Percentiles rank a stretch among this genome's conserved stretches.
Conservation (phyloP, 2,888 invertebrate species). For the Craniophora ligustri region DNA sequence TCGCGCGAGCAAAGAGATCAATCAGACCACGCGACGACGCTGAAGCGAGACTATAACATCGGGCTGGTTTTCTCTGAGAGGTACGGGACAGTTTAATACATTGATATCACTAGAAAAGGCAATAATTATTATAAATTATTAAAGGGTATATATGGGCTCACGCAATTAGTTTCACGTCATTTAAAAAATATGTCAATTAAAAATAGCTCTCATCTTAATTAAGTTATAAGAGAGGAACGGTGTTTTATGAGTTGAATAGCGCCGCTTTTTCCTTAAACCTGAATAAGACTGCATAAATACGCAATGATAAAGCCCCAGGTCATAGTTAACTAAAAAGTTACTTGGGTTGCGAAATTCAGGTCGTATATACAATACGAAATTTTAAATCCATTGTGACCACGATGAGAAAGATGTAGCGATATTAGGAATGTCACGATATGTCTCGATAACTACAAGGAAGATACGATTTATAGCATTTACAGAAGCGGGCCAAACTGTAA, state of each 20-base stretch:
- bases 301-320: background rate
- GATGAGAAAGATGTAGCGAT: conserved; percentile 10
- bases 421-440: conserved; percentile 3
- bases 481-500: conserved; percentile 45
- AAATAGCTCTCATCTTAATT: too few species aligned
- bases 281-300: too few species aligned
- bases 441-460: conserved; percentile 27
- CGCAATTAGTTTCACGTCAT: too few species aligned
- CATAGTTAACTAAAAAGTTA: too few species aligned
- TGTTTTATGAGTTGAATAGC: background rate
- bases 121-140: too few species aligned
- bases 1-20: conserved; percentile 48
- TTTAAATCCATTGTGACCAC: background rate
- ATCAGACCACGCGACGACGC: conserved; percentile 32
- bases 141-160: too few species aligned
- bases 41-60: conserved; percentile 9
- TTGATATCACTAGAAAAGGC: too few species aligned
- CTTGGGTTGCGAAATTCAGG: too few species aligned
- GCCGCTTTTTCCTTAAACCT: background rate
- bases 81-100: background rate
- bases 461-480: conserved; percentile 24
- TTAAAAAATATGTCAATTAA: too few species aligned
- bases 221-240: background rate
- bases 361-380: background rate
- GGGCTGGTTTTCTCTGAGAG: background rate